Evolutionary conservation across 2,113 vertebrate genomes (phyloP).

Genomic region (Oryzias woworae): DNA sequence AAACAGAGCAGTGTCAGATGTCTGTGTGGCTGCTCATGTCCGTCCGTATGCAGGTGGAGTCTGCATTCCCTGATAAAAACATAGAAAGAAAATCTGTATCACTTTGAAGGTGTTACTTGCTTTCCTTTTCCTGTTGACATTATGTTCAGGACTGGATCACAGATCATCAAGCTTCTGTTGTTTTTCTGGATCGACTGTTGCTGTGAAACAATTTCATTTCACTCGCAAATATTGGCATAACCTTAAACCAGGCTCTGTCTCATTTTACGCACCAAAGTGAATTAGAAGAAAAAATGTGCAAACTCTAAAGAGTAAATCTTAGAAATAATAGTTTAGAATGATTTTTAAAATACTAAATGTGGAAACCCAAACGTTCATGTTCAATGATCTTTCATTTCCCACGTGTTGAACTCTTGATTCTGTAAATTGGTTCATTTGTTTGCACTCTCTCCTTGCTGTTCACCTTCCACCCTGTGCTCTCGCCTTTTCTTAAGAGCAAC

Average conservation of each 20-base stretch:
- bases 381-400: too few species aligned
- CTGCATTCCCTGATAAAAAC: conserved; percentile 71
- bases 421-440: too few species aligned
- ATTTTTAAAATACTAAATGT: too few species aligned
- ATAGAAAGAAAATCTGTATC: background rate
- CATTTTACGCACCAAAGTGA: too few species aligned
- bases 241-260: background rate
- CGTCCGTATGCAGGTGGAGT: conserved; percentile 55
- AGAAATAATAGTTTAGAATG: too few species aligned
- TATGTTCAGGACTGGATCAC: conserved; percentile 2
- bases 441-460: conserved; percentile 9
- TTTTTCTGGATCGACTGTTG: conserved; percentile 19
- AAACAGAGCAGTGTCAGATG: conserved; percentile 47
- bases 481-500: conserved; percentile 43
- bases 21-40: conserved; percentile 55
- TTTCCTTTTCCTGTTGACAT: conserved; percentile 7
- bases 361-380: too few species aligned
- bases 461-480: conserved; percentile 13
- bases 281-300: too few species aligned
- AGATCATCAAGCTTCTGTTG: background rate
- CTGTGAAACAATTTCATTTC: conserved; percentile 8
- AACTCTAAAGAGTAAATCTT: too few species aligned
- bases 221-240: background rate
- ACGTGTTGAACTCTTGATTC: too few species aligned
- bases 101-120: background rate